Evolutionary conservation across 2,113 vertebrate species (phyloP), one percentile per base, ranked within the genome.

Genomic region (Micronycteris hirsuta): DNA sequence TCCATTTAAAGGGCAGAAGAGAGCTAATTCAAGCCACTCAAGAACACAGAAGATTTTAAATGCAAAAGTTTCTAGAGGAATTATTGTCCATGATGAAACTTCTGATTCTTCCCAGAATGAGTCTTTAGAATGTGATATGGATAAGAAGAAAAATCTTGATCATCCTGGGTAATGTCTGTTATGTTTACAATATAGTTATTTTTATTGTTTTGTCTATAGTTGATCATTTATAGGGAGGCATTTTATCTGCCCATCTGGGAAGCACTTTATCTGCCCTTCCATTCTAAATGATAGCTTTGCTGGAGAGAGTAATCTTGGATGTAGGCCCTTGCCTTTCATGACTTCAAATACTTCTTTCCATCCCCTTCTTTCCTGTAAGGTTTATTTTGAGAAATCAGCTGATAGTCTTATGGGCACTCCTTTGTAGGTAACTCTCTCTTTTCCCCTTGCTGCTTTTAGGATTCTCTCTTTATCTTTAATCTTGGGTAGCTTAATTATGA

Each of bases 131-230:
- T 86, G 12, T 56, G 65, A 82, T 3, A 22, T 74, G 76, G 47
- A 63, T 65, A 38, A 78, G 74, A 93, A 96, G 95, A 96, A 84
- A 93, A 93, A 58, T 33, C 63, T 71, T 86, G 20, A 81, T 85
- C 17, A 4, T 96, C 91, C 82, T 93, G 33, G 96, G 97, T 98
- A 98, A 97, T 92, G 52, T 92, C 24, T 86, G 0, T 88, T 83
- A 61, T 82, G 36, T 95, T 13, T 89, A 89, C 41, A 61, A 11
- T 78, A n/a, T 67, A 92, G 17, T 78, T 95, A 28, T 54, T 94
- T 89, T 91, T 73, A 8, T 63, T 52, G 22, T 87, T 87, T 81
- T 68, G 24, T 82, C 36, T 73, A 0, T 63, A 33, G 45, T 93
- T 77, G 91, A 14, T 94, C 49, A 84, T 84, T 93, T 47, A 74